phyloP scores from a whole-genome alignment of 2,888 invertebrate species.

The Leptopterna dolabrata region DNA sequence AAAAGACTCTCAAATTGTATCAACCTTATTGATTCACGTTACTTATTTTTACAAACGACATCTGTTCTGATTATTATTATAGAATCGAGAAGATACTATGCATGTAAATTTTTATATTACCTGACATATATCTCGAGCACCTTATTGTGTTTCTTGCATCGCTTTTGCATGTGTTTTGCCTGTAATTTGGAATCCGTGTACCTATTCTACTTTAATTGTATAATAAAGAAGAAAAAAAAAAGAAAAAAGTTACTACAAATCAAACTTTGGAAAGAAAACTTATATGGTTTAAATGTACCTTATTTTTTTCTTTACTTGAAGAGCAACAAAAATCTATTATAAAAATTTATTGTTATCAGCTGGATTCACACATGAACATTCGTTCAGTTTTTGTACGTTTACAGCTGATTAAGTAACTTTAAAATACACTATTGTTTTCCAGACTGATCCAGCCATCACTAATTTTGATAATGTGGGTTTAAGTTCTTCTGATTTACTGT shows the following conservation, averaged over 20 bases:
- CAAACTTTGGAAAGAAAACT: background rate
- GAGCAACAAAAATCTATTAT: background rate
- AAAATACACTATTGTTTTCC: too few species aligned
- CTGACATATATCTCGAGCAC: conserved; percentile 24
- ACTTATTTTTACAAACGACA: background rate
- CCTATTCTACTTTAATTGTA: background rate
- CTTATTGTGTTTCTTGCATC: conserved; percentile 21
- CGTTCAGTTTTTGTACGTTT: background rate
- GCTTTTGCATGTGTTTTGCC: conserved; percentile 36
- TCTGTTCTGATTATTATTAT: background rate
- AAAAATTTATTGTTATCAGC: background rate
- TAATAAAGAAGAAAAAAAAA: background rate
- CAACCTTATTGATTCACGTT: conserved; percentile 1
- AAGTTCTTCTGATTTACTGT: background rate
- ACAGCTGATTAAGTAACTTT: background rate
- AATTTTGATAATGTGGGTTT: background rate
- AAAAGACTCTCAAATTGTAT: conserved; percentile 29
- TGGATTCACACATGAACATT: background rate
- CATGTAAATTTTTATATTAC: background rate
- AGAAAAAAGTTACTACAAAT: background rate
- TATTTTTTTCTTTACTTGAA: background rate
- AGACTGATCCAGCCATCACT: background rate
- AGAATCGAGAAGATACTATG: background rate
- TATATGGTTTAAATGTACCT: background rate
- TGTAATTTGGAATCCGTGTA: conserved; percentile 3